A percentile compares a stretch with the other conserved stretches of the same genome.
Evolutionary conservation across 1,140 invertebrate species (phyloP).

Genomic region (Anoplophora glabripennis): DNA sequence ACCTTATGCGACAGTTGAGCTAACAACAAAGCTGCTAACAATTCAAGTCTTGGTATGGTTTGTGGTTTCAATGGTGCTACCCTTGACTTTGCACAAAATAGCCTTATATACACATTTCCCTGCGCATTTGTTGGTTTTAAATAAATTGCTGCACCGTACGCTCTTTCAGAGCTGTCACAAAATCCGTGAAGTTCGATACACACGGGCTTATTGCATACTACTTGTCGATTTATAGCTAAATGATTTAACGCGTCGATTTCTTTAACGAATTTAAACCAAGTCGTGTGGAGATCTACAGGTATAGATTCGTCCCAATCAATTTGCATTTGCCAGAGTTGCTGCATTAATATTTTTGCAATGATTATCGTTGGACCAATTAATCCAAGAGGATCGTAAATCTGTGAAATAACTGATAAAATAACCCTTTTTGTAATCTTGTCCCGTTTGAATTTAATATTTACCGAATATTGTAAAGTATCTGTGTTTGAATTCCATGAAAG

Average conservation of each 20-base stretch:
- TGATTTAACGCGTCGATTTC: constrained; percentile 11
- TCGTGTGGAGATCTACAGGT: constrained; percentile 1
- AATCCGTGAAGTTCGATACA: background rate
- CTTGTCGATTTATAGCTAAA: constrained; percentile 5
- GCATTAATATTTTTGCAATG: constrained; percentile 50
- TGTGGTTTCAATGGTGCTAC: constrained; percentile 35
- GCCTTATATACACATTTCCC: constrained; percentile 9
- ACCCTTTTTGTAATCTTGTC: constrained; percentile 18
- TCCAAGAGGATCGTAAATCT: constrained; percentile 48
- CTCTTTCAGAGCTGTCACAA: constrained; percentile 1
- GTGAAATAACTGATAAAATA: constrained; percentile 24
- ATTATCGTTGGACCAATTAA: constrained; percentile 48
- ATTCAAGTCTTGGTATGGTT: constrained; percentile 35
- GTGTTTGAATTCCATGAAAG: constrained; percentile 8
- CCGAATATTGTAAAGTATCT: constrained; percentile 1
- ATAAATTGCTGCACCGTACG: background rate
- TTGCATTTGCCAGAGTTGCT: constrained; percentile 46
- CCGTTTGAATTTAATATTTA: background rate
- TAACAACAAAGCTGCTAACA: constrained; percentile 28
- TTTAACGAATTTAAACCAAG: constrained; percentile 15
- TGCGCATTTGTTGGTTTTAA: background rate
- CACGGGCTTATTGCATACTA: background rate
- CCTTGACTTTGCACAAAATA: constrained; percentile 35
- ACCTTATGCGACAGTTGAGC: constrained; percentile 14
- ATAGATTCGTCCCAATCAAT: constrained; percentile 22